Base-by-base conservation (phyloP, 2,113 vertebrate genomes). In the Thomomys bottae region DNA sequence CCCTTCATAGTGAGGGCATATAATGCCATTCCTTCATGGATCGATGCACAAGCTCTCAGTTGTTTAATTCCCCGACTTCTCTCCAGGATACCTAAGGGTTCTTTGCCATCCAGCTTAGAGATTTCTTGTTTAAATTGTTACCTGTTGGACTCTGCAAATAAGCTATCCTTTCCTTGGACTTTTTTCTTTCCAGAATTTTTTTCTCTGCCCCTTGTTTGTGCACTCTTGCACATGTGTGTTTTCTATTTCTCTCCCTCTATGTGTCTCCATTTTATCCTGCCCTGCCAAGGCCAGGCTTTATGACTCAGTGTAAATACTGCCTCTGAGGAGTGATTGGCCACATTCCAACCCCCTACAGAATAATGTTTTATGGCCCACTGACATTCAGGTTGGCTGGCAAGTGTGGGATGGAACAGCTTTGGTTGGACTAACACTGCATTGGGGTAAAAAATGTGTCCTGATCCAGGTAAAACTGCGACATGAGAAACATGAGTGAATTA, bases 261-360 rank as follows among this genome's bases (percentile, higher is more conserved):
- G 59, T 87, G 89, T 91, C 82, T 92, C 82, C 49, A 24, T 78
- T 68, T 30, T 71, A 59, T 66, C 64, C 83, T 85, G 34, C 72
- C 72, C 79, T 89, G 76, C 75, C 57, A 81, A 70, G 59, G 83
- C 83, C 90, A 93, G 59, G 78, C 81, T 95, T 97, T 95, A 79
- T 94, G 81, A 73, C 77, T 95, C 57, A 71, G 79, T 79, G 21
- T 84, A 92, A 90, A 78, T 86, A 26, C 70, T 83, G 70, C 81
- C 71, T 96, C 93, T 32, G 9, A 71, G 92, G 84, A 85, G 67
- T 36, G 57, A 88, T 66, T 67, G 83, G 92, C 67, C 89, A 28
- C 8, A 42, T 95, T 92, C 93, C 93, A 86, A 0, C 71, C 61
- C 91, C 40, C 49, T 93, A 23, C 24, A 23, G 80, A 85, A 78